Conservation (phyloP, 2,888 invertebrate genomes). For the Xanthia icteritia region DNA sequence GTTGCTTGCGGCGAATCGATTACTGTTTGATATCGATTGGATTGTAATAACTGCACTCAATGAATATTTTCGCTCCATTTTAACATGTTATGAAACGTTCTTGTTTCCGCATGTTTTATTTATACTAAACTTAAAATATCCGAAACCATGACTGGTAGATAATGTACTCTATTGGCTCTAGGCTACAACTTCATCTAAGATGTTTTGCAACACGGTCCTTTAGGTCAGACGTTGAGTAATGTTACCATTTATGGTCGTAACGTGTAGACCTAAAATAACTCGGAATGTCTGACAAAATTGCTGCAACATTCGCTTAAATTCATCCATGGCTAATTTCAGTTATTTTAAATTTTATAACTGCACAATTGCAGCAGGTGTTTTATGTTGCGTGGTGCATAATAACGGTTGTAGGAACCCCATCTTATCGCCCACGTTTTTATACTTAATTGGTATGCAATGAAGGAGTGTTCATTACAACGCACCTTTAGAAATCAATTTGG, state of each 20-base stretch:
- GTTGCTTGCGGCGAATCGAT: constrained; percentile 48
- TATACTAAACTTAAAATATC: constrained; percentile 22
- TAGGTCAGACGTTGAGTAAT: constrained; percentile 69
- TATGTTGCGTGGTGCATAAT: constrained; percentile 22
- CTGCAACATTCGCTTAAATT: constrained; percentile 48
- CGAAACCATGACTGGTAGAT: constrained; percentile 13
- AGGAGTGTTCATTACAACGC: constrained; percentile 22
- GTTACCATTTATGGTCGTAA: constrained; percentile 67
- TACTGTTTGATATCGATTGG: constrained; percentile 49
- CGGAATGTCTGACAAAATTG: constrained; percentile 64
- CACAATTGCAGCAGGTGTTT: constrained; percentile 36
- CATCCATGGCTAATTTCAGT: constrained; percentile 34
- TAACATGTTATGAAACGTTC: constrained; percentile 49
- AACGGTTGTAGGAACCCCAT: constrained; percentile 27
- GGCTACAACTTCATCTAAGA: constrained; percentile 54
- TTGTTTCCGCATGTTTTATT: constrained; percentile 36
- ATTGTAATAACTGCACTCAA: constrained; percentile 41
- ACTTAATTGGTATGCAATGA: constrained; percentile 33
- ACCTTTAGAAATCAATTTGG: constrained; percentile 46
- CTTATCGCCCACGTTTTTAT: constrained; percentile 35
- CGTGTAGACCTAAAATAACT: constrained; percentile 69
- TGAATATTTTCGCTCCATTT: constrained; percentile 53
- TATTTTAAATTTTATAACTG: constrained; percentile 21
- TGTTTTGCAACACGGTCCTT: constrained; percentile 72
- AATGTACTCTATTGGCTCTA: constrained; percentile 18